A percentile compares a stretch with the other conserved stretches of the same genome.
Conservation (phyloP, 2,113 vertebrate genomes). For the Tylochromis polylepis region DNA sequence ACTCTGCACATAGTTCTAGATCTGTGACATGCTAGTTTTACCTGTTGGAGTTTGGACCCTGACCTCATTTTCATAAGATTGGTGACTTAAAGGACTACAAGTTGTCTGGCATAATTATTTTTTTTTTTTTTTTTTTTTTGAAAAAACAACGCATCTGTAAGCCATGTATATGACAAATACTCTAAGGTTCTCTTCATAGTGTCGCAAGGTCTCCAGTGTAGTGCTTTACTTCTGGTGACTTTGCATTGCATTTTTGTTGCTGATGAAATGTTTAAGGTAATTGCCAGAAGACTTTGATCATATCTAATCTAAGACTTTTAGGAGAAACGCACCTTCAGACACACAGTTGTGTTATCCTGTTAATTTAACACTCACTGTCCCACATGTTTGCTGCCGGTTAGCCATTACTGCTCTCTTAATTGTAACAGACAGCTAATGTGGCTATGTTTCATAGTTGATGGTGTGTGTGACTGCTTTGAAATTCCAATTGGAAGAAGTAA, state of each 20-base stretch:
- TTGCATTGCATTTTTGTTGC: not conserved
- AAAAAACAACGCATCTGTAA: too few relatives aligned
- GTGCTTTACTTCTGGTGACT: rapidly evolving
- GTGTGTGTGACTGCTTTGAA: not conserved
- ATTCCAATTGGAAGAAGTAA: not conserved
- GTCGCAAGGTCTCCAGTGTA: rapidly evolving
- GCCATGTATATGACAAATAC: too few relatives aligned
- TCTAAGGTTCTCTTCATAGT: not conserved
- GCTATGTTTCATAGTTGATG: not conserved
- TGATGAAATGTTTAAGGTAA: not conserved
- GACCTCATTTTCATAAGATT: not conserved
- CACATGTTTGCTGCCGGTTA: not conserved
- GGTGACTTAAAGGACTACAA: not conserved
- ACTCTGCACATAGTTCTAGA: not conserved
- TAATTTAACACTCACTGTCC: rapidly evolving
- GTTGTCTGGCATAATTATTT: not conserved
- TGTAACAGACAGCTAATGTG: not conserved
- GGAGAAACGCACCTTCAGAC: not conserved
- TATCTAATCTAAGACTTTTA: not conserved
- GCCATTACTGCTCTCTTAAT: rapidly evolving
- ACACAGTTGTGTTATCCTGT: not conserved
- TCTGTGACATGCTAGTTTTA: not conserved
- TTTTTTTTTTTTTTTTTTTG: too few relatives aligned
- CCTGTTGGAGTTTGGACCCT: not conserved
- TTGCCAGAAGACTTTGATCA: not conserved